Conservation (phyloP, 2,797 vertebrate genomes). For the Lycodopsis pacificus region DNA sequence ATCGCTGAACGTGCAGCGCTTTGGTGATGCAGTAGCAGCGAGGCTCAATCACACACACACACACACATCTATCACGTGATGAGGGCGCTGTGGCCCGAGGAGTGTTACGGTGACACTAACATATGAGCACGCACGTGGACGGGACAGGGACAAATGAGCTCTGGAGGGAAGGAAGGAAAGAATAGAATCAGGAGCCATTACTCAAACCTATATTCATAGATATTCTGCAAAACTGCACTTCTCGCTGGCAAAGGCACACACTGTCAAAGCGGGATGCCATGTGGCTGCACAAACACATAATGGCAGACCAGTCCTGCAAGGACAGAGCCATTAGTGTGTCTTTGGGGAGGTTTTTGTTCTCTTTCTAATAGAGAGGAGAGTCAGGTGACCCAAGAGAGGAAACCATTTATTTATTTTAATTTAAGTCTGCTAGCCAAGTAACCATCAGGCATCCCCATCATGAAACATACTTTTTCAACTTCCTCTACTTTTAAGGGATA, state of each 20-base stretch:
- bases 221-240: slow-evolving; percentile 39
- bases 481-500: slow-evolving; percentile 15
- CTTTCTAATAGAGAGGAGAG: slow-evolving; percentile 67
- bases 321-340: slow-evolving; percentile 69
- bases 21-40: slow-evolving; percentile 19
- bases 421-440: background rate
- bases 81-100: slow-evolving; percentile 40
- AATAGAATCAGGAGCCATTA: slow-evolving; percentile 68
- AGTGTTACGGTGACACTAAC: slow-evolving; percentile 53
- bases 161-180: slow-evolving; percentile 65
- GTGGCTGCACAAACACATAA: slow-evolving; percentile 35
- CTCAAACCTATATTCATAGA: slow-evolving; percentile 56
- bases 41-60: slow-evolving; percentile 19
- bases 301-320: slow-evolving; percentile 26
- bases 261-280: slow-evolving; percentile 36
- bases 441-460: slow-evolving; percentile 1
- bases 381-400: slow-evolving; percentile 56
- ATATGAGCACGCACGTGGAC: slow-evolving; percentile 57
- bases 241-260: background rate
- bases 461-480: background rate
- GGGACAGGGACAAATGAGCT: slow-evolving; percentile 66
- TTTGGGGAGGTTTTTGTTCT: slow-evolving; percentile 61
- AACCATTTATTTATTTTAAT: slow-evolving; percentile 16
- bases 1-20: background rate
- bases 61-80: slow-evolving; percentile 37